phyloP scores from a whole-genome alignment of 1,140 invertebrate species.

The Mactra quadrangularis region DNA sequence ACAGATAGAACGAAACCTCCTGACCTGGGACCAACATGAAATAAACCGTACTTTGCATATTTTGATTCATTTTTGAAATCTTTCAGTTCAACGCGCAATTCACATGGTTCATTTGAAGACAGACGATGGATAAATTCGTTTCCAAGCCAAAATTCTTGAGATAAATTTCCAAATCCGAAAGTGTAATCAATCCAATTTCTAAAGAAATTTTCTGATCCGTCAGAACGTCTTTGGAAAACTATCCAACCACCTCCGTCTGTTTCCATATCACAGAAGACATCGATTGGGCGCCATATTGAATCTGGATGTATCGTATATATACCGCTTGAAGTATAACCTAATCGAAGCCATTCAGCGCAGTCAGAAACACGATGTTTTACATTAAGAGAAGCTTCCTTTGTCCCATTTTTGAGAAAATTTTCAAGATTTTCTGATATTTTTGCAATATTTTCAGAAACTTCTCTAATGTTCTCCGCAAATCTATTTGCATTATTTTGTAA shows the following conservation, averaged over 20 bases:
- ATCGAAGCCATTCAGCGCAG: constrained; percentile 14
- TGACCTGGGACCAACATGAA: too few relatives aligned
- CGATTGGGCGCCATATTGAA: constrained; percentile 81
- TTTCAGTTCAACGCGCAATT: constrained; percentile 92
- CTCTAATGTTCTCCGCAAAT: too few relatives aligned
- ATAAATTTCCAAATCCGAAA: neutral
- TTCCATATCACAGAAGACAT: constrained; percentile 84
- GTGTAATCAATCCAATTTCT: constrained; percentile 9
- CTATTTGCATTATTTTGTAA: too few relatives aligned
- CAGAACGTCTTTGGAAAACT: constrained; percentile 89
- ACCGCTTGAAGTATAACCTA: constrained; percentile 11
- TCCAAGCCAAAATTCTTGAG: constrained; percentile 42
- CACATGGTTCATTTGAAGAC: neutral
- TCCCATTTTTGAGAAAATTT: too few relatives aligned
- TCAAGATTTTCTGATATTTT: too few relatives aligned
- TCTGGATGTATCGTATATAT: constrained; percentile 38
- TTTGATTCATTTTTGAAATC: constrained; percentile 85
- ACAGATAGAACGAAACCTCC: constrained; percentile 31
- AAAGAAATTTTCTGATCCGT: neutral
- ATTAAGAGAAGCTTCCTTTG: too few relatives aligned
- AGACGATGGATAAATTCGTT: constrained; percentile 44
- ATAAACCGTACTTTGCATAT: constrained; percentile 45
- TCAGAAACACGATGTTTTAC: neutral
- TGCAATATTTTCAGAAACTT: too few relatives aligned
- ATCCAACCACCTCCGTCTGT: constrained; percentile 87